Conservation (phyloP, 2,797 vertebrate genomes). For the Decapterus maruadsi region DNA sequence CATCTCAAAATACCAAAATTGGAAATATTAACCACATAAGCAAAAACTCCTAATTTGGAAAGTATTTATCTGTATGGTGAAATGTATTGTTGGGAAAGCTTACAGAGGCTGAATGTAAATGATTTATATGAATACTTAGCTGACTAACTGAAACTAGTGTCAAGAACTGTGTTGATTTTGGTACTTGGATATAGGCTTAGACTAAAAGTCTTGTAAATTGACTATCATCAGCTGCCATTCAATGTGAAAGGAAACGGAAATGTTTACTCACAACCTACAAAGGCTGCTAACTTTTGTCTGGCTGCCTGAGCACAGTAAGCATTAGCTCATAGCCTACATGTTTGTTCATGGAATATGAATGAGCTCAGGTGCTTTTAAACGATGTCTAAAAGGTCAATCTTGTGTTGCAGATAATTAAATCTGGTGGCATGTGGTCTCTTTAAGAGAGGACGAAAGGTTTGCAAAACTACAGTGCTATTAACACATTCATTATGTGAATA, state of each 20-base stretch:
- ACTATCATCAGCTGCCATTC: neutral
- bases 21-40: neutral
- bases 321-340: neutral
- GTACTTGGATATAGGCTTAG: neutral
- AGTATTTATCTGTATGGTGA: neutral
- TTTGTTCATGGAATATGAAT: conserved; percentile 5
- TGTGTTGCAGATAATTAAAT: conserved; percentile 5
- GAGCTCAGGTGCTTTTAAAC: neutral
- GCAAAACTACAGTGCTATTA: neutral
- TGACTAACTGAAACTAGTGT: neutral
- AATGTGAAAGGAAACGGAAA: neutral
- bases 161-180: neutral
- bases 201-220: neutral
- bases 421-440: neutral
- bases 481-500: neutral
- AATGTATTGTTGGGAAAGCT: neutral
- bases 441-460: neutral
- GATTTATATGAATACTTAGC: neutral
- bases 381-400: neutral
- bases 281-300: neutral
- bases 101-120: too few species aligned
- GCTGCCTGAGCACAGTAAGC: neutral
- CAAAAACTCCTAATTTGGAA: neutral
- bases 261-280: conserved; percentile 3
- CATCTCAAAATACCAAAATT: neutral